Percentiles rank a stretch among this genome's conserved stretches.
These are phyloP conservation scores for Rhabdophis nuchalis DNA, from an alignment of 2,797 vertebrate genomes.

Conservation along the genomic window DNA sequence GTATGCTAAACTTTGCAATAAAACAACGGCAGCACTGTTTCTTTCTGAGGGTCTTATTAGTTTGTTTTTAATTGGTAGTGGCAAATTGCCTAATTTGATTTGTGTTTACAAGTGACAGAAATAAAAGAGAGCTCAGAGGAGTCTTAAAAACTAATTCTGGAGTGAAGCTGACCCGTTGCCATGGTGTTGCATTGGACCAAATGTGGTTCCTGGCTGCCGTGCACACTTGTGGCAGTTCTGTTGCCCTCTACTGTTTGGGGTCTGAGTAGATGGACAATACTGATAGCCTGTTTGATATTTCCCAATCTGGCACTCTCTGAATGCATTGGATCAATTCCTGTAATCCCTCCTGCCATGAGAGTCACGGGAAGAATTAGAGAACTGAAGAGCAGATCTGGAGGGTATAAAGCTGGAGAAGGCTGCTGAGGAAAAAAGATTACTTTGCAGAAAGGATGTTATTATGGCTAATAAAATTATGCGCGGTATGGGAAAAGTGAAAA, in stretches of 20 bases:
- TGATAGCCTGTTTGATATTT: neutral
- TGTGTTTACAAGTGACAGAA: constrained; percentile 9
- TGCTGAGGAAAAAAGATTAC: fast-evolving
- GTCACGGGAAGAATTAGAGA: neutral
- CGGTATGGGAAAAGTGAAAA: neutral
- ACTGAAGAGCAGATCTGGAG: neutral
- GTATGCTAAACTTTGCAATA: neutral
- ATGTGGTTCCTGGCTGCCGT: neutral
- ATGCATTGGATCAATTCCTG: neutral
- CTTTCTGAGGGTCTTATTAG: neutral
- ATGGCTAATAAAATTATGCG: neutral
- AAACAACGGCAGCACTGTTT: fast-evolving
- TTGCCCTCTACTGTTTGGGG: neutral
- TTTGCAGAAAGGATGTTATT: neutral
- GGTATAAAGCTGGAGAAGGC: neutral
- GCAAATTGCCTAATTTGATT: neutral
- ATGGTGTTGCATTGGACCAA: constrained; percentile 13
- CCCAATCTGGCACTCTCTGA: neutral
- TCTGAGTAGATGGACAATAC: neutral
- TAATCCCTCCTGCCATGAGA: neutral
- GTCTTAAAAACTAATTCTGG: neutral
- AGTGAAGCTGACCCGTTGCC: neutral
- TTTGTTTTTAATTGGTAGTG: neutral
- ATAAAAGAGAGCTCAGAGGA: neutral
- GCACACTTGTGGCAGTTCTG: neutral